These are phyloP conservation scores for Ancistrus triradiatus DNA, from an alignment of 2,113 vertebrate species.

Conservation along the genomic window DNA sequence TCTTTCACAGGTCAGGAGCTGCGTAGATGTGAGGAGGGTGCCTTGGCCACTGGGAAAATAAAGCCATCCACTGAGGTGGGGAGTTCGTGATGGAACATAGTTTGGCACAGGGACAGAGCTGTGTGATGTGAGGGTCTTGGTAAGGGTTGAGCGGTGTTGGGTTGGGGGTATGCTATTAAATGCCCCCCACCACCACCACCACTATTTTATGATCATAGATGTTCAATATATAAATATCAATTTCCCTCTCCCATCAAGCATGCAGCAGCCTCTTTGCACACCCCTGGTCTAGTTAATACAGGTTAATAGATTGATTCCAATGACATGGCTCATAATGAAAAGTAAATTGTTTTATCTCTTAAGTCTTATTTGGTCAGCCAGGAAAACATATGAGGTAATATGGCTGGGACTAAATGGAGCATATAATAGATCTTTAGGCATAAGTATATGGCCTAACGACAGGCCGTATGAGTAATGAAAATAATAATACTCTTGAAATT, in stretches of 20 bases:
- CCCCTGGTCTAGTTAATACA: conserved; percentile 87
- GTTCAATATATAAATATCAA: conserved; percentile 76
- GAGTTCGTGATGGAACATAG: conserved; percentile 24
- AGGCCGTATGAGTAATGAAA: conserved; percentile 98
- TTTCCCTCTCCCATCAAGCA: conserved; percentile 64
- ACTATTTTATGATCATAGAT: conserved; percentile 75
- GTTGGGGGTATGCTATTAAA: conserved; percentile 85
- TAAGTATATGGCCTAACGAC: conserved; percentile 93
- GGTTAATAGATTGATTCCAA: conserved; percentile 99
- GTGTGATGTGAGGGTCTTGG: background rate
- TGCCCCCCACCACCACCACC: conserved; percentile 72
- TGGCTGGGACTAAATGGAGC: conserved; percentile 97
- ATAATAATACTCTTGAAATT: conserved; percentile 99
- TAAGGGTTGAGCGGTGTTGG: no score
- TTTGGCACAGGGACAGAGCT: conserved; percentile 10
- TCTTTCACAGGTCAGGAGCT: conserved; percentile 99
- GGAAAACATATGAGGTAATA: conserved; percentile 99
- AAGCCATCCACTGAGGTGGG: conserved; percentile 80
- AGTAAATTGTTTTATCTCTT: conserved; percentile 99
- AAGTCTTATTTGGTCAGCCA: conserved; percentile 99
- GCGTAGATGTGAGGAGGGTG: conserved; percentile 81
- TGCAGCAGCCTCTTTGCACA: conserved; percentile 79
- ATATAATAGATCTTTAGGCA: conserved; percentile 99
- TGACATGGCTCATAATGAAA: conserved; percentile 99
- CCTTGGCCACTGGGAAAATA: conserved; percentile 83